phyloP scores from a whole-genome alignment of 2,113 vertebrate species.

The Climacteris rufus region DNA sequence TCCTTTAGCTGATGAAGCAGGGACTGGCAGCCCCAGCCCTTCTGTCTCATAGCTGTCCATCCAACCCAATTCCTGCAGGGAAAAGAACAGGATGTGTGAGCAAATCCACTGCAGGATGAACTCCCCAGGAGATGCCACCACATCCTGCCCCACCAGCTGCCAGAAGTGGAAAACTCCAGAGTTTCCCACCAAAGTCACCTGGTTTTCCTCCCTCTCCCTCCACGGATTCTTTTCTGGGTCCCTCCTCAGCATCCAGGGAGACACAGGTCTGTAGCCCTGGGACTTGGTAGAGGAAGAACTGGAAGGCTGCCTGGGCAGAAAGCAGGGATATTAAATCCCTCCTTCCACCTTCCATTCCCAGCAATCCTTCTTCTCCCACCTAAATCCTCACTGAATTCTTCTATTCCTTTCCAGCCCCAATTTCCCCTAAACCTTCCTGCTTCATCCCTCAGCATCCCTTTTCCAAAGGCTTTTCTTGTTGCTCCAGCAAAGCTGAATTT shows the following conservation, averaged over 20 bases:
- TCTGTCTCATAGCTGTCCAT: not conserved
- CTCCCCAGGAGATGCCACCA: not conserved
- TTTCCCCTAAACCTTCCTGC: not conserved
- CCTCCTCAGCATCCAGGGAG: not conserved
- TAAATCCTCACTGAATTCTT: not conserved
- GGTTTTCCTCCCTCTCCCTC: not conserved
- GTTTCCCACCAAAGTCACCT: not conserved
- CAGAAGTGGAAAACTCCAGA: not conserved
- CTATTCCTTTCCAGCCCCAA: not conserved
- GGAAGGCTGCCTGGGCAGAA: not conserved
- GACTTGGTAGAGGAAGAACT: not conserved
- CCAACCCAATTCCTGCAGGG: not conserved
- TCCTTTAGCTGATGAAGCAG: not conserved
- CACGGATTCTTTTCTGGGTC: not conserved
- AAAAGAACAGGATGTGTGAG: not conserved
- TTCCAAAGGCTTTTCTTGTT: not conserved
- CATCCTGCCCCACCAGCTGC: accelerated
- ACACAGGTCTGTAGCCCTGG: not conserved
- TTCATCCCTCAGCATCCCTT: not conserved
- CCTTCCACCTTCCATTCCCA: not conserved
- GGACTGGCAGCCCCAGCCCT: not conserved
- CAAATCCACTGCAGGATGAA: not conserved
- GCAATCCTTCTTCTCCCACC: not conserved
- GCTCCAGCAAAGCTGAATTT: not conserved
- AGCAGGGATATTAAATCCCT: not conserved